phyloP scores from a whole-genome alignment of 2,888 invertebrate genomes.

The Antitype chi region DNA sequence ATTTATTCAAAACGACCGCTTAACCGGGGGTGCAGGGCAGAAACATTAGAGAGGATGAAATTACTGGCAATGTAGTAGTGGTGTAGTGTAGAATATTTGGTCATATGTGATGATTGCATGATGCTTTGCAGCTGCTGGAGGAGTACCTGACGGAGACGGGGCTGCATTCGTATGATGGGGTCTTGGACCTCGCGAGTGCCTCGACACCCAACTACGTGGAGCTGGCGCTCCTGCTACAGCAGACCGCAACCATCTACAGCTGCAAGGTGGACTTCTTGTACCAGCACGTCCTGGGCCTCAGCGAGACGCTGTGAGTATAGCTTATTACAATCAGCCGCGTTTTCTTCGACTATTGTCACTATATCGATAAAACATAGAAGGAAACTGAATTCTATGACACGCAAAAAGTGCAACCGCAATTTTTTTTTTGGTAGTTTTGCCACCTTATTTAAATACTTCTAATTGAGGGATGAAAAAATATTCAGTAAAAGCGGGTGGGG shows the following conservation, averaged over 20 bases:
- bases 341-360: neutral
- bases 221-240: constrained; percentile 94
- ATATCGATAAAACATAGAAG: neutral
- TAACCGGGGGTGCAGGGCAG: neutral
- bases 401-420: neutral
- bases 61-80: neutral
- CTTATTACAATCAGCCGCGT: neutral
- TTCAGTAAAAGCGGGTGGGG: too few relatives aligned
- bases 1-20: too few relatives aligned
- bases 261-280: constrained; percentile 93
- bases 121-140: constrained; percentile 86
- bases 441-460: too few relatives aligned
- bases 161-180: constrained; percentile 72
- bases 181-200: neutral
- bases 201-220: constrained; percentile 92
- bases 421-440: too few relatives aligned
- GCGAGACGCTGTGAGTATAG: constrained; percentile 71
- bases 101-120: neutral
- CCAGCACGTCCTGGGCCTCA: constrained; percentile 78
- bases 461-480: too few relatives aligned
- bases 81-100: neutral
- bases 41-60: neutral
- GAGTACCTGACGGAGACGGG: constrained; percentile 90
- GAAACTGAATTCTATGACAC: neutral
- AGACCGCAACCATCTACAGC: constrained; percentile 93